A percentile compares a stretch with the other conserved stretches of the same genome.
Evolutionary conservation across 2,113 vertebrate genomes (phyloP).

Genomic region (Chascanopsetta lugubris): DNA sequence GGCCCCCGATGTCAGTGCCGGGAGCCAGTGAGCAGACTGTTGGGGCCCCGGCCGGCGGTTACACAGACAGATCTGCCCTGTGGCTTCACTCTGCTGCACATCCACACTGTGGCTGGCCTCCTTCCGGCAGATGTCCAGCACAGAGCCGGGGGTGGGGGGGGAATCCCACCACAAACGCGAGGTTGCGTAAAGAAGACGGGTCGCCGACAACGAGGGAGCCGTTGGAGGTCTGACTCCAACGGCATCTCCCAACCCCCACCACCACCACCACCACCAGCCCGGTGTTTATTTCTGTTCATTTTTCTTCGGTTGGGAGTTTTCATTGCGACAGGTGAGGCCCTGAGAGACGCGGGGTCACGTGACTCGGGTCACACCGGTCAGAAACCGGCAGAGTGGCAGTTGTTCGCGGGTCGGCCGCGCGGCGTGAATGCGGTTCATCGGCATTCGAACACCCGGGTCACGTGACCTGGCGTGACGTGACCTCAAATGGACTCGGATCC

Average conservation of each 20-base stretch:
- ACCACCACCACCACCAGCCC: too few relatives aligned
- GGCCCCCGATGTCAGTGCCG: too few relatives aligned
- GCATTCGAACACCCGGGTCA: too few relatives aligned
- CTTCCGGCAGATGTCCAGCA: slow-evolving; percentile 93
- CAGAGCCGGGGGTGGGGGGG: slow-evolving; percentile 76
- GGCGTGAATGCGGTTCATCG: too few relatives aligned
- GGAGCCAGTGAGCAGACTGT: slow-evolving; percentile 60
- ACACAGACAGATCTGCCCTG: slow-evolving; percentile 76
- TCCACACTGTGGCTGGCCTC: slow-evolving; percentile 88
- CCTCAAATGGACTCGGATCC: too few relatives aligned
- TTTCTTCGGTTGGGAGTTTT: neutral
- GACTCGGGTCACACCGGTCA: too few relatives aligned
- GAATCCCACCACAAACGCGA: slow-evolving; percentile 86
- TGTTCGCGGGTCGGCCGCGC: too few relatives aligned
- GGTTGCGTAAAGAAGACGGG: slow-evolving; percentile 82
- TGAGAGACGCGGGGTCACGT: too few relatives aligned
- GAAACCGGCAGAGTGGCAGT: too few relatives aligned
- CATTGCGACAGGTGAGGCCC: too few relatives aligned
- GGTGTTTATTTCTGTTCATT: neutral
- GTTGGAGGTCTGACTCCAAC: slow-evolving; percentile 14
- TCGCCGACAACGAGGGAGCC: slow-evolving; percentile 53
- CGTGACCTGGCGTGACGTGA: too few relatives aligned
- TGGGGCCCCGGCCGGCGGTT: slow-evolving; percentile 76
- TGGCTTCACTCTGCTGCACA: slow-evolving; percentile 86
- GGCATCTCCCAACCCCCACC: slow-evolving; percentile 12